phyloP scores from a whole-genome alignment of 2,113 vertebrate species.

The Forbesichthys agassizii region DNA sequence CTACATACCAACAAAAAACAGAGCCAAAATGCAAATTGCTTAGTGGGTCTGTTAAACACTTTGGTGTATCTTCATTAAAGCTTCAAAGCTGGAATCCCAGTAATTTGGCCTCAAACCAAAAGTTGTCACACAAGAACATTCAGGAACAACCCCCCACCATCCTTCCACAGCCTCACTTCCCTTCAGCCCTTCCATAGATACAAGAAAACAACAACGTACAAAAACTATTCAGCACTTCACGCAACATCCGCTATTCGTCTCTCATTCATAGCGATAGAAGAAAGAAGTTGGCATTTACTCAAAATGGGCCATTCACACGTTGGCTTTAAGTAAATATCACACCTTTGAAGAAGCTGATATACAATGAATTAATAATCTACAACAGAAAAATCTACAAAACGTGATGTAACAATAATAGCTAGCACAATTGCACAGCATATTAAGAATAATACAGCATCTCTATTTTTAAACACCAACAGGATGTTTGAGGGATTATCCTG shows the following conservation, averaged over 20 bases:
- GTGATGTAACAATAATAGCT: slow-evolving; percentile 58
- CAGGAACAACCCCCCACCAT: slow-evolving; percentile 30
- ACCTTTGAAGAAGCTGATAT: slow-evolving; percentile 38
- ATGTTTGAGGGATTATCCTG: slow-evolving; percentile 54
- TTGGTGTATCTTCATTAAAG: slow-evolving; percentile 74
- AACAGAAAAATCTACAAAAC: slow-evolving; percentile 49
- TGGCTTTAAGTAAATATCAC: slow-evolving; percentile 6
- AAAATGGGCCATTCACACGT: slow-evolving; percentile 18
- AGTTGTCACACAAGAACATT: slow-evolving; percentile 55
- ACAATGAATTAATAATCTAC: slow-evolving; percentile 31
- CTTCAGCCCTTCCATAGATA: slow-evolving; percentile 19
- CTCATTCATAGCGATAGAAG: too few species aligned
- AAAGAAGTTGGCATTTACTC: slow-evolving; percentile 5
- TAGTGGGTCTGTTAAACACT: slow-evolving; percentile 71
- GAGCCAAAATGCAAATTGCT: slow-evolving; percentile 72
- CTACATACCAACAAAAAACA: slow-evolving; percentile 65
- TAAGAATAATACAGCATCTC: slow-evolving; percentile 50
- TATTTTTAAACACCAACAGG: slow-evolving; percentile 66
- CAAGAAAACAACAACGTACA: slow-evolving; percentile 26
- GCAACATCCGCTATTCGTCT: not conserved
- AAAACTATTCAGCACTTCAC: slow-evolving; percentile 25
- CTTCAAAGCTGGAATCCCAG: slow-evolving; percentile 76
- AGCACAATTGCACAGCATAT: slow-evolving; percentile 46
- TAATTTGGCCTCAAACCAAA: slow-evolving; percentile 61
- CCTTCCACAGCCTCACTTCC: slow-evolving; percentile 31